Conservation (phyloP, 2,113 vertebrate genomes). For the Theristicus caerulescens region DNA sequence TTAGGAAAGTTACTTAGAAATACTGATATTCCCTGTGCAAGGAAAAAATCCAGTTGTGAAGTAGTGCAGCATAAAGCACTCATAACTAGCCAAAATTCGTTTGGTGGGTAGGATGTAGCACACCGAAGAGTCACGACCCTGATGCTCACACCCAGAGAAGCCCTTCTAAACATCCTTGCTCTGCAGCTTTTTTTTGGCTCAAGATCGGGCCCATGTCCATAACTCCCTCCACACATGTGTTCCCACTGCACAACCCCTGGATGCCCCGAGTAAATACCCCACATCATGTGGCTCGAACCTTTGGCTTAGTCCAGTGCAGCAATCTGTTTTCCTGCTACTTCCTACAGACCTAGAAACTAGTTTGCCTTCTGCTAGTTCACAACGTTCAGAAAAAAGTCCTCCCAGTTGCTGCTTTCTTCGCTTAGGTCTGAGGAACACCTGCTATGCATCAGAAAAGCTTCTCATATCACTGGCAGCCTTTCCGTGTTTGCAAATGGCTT, state of each 20-base stretch:
- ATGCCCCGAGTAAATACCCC: neutral
- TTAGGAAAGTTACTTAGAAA: neutral
- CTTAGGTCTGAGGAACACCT: constrained; percentile 43
- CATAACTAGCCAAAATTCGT: neutral
- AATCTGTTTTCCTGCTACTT: neutral
- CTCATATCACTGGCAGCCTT: neutral
- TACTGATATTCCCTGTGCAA: neutral
- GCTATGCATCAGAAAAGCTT: neutral
- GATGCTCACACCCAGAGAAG: neutral
- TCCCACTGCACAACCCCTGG: neutral
- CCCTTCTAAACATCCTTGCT: neutral
- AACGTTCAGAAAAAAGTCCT: neutral
- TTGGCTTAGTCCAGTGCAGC: neutral
- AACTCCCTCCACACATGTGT: neutral
- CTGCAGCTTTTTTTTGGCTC: neutral
- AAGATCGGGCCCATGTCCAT: neutral
- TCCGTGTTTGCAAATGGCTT: neutral
- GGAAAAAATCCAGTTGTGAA: neutral
- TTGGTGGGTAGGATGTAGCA: neutral
- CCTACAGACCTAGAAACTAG: neutral
- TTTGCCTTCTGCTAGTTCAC: neutral
- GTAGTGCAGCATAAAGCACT: neutral
- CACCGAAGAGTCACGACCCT: neutral
- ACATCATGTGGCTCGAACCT: neutral
- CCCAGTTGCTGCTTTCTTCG: neutral